Evolutionary conservation across 1,140 invertebrate species (phyloP).

Genomic region (Kradibia gibbosae): DNA sequence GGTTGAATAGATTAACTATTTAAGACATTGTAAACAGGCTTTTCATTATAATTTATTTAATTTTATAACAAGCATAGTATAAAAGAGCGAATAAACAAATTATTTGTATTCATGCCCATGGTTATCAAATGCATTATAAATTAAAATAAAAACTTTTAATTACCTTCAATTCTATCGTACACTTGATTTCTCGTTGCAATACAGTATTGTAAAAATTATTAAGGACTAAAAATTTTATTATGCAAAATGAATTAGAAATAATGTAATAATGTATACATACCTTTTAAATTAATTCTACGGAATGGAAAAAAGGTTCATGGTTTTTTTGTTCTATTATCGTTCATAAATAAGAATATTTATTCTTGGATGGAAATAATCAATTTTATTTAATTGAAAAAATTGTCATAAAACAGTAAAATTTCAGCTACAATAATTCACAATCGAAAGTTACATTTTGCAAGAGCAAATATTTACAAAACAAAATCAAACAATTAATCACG

Average conservation of each 20-base stretch:
- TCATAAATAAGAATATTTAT: background rate
- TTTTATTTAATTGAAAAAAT: constrained; percentile 38
- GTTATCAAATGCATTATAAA: background rate
- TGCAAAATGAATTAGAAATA: background rate
- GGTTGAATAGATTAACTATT: no score
- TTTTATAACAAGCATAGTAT: background rate
- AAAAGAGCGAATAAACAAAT: background rate
- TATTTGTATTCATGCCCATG: background rate
- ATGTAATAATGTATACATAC: constrained; percentile 13
- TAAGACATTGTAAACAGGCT: no score
- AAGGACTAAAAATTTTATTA: background rate
- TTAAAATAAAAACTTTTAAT: background rate
- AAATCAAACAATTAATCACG: constrained; percentile 18
- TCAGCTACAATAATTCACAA: constrained; percentile 4
- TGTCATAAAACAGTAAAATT: constrained; percentile 15
- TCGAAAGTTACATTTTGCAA: constrained; percentile 21
- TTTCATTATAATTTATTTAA: background rate
- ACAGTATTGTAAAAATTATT: background rate
- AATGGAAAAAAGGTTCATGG: background rate
- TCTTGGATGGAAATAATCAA: constrained; percentile 6
- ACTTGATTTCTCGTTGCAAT: background rate
- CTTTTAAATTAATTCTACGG: background rate
- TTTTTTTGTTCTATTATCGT: background rate
- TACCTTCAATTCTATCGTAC: background rate
- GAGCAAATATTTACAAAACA: constrained; percentile 41